Evolutionary conservation across 1,140 invertebrate genomes (phyloP).

Genomic region (Drosophila kurseongensis): DNA sequence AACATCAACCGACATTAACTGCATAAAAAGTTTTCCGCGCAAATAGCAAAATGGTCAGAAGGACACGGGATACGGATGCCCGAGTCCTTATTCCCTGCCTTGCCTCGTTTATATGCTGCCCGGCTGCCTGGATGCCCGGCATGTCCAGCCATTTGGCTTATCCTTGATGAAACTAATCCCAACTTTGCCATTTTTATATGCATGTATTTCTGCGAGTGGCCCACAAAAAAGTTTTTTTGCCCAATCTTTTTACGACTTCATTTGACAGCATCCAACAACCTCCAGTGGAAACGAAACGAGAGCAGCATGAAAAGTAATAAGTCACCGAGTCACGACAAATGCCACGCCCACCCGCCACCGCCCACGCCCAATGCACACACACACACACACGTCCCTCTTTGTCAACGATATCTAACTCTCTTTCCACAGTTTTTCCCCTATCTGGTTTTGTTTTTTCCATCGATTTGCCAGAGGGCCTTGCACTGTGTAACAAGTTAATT

Average conservation of each 20-base stretch:
- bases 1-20: constrained; percentile 48
- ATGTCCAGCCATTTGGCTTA: constrained; percentile 81
- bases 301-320: constrained; percentile 75
- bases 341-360: constrained; percentile 36
- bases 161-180: constrained; percentile 83
- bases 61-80: constrained; percentile 12
- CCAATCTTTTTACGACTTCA: constrained; percentile 83
- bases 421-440: constrained; percentile 17
- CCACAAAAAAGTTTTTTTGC: constrained; percentile 81
- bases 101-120: constrained; percentile 65
- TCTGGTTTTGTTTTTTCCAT: constrained; percentile 25
- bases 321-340: constrained; percentile 73
- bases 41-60: constrained; percentile 65
- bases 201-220: constrained; percentile 73
- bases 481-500: constrained; percentile 10
- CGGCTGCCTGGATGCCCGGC: constrained; percentile 31
- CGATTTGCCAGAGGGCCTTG: constrained; percentile 20
- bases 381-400: not conserved
- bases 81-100: constrained; percentile 34
- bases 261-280: constrained; percentile 58
- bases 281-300: constrained; percentile 33
- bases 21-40: constrained; percentile 75
- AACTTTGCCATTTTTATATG: constrained; percentile 81
- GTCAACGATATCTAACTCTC: constrained; percentile 31
- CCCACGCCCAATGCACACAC: not conserved